phyloP scores from a whole-genome alignment of 2,888 invertebrate genomes.

The Dusona sp. region DNA sequence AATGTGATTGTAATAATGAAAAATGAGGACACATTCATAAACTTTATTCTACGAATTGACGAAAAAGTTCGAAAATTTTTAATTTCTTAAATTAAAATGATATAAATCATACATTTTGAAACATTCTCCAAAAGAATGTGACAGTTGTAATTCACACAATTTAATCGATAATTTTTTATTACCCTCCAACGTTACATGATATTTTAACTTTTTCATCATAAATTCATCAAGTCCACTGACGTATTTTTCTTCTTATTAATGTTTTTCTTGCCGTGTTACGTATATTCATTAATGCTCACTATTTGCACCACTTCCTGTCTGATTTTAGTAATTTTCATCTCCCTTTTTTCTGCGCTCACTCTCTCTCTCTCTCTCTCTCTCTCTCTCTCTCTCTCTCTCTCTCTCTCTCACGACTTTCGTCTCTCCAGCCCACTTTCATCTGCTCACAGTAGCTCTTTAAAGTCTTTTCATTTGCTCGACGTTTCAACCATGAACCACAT shows the following conservation, averaged over 20 bases:
- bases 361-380: not conserved
- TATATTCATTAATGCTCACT: constrained; percentile 41
- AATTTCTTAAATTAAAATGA: too few relatives aligned
- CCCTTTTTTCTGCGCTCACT: constrained; percentile 13
- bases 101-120: too few relatives aligned
- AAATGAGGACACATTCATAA: not conserved
- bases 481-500: constrained; percentile 8
- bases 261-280: constrained; percentile 15
- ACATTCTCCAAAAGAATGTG: too few relatives aligned
- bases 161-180: not conserved
- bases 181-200: not conserved
- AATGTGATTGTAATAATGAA: not conserved
- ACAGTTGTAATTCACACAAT: too few relatives aligned
- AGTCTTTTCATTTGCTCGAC: constrained; percentile 47
- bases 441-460: constrained; percentile 54
- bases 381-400: too few relatives aligned
- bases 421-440: constrained; percentile 50
- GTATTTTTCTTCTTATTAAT: constrained; percentile 11
- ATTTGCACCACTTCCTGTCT: constrained; percentile 40
- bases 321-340: constrained; percentile 51
- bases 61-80: not conserved
- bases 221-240: constrained; percentile 45
- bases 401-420: constrained; percentile 19
- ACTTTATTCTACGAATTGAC: not conserved
- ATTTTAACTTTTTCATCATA: not conserved